These are phyloP conservation scores for Anguilla marmorata DNA, from an alignment of 2,797 vertebrate genomes.

Conservation along the genomic window DNA sequence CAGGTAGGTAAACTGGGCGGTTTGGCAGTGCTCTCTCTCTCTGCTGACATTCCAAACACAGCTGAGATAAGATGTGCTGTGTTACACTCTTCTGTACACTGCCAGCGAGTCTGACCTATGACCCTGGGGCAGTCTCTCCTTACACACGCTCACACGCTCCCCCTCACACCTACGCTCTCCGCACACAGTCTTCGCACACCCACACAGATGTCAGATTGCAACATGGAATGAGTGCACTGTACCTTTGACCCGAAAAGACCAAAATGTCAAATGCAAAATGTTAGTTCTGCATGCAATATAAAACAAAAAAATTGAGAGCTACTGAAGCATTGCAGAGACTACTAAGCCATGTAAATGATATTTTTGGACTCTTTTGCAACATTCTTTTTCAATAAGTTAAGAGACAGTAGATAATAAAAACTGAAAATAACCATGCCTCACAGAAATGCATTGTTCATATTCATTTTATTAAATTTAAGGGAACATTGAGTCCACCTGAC, in stretches of 20 bases:
- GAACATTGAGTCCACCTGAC: background rate
- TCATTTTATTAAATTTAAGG: background rate
- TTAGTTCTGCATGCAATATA: background rate
- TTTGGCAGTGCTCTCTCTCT: background rate
- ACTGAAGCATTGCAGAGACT: background rate
- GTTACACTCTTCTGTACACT: background rate
- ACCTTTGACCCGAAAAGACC: background rate
- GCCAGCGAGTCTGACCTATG: background rate
- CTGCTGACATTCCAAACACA: background rate
- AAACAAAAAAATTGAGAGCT: background rate
- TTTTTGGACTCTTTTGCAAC: background rate
- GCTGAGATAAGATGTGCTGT: background rate
- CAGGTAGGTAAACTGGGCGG: background rate
- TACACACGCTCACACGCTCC: background rate
- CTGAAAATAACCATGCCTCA: background rate
- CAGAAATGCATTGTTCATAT: background rate
- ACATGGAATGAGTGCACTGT: background rate
- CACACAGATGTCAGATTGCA: background rate
- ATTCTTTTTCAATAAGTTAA: background rate
- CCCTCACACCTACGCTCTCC: background rate
- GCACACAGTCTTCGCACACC: background rate
- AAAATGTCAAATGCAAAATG: background rate
- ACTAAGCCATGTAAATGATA: background rate
- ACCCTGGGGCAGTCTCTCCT: conserved; percentile 10
- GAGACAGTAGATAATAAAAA: background rate